Base-by-base conservation (phyloP, 2,113 vertebrate genomes). In the Actenoides lindsayi region DNA sequence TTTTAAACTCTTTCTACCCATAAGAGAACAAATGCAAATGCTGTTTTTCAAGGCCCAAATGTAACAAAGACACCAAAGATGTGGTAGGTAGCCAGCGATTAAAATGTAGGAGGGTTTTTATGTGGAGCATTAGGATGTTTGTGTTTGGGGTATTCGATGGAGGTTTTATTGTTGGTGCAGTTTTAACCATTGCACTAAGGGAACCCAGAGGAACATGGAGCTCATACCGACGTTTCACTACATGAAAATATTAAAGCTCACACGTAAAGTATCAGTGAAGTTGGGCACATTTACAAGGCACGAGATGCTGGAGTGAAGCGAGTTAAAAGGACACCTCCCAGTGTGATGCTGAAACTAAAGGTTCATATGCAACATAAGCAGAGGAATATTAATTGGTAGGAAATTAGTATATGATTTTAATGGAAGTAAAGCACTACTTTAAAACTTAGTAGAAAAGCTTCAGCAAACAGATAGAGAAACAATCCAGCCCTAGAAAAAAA, bases 61-160 rank as follows among this genome's bases (percentile, higher is more conserved):
- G 21, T 41, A 53, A 44, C 1, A 1, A 60, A 53, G 62, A 35
- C 27, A 51, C 16, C 16, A 11, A 37, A 64, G 81, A 30, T 16
- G 27, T 9, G 18, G 30, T n/a, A 41, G 25, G 30, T n/a, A 41
- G 25, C 50, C 46, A 77, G n/a, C 4, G 12, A 37, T 39, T 53
- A 44, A 48, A 54, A 48, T 46, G 16, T n/a, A 63, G 31, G 42
- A 57, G 28, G 35, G 41, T 25, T 39, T 19, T 21, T 31, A 28
- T 24, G 19, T n/a, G 37, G 19, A 53, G 9, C 1, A 0, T 51
- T 65, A 44, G 0, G 4, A 13, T 31, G 9, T 28, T 27, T 50
- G 56, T 35, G 9, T 28, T 27, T 50, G 64, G 31, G 44, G 24
- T 93, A 33, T 51, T 64, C 9, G 9, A 48, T 31, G 8, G 8